Conservation (phyloP, 2,888 invertebrate species). For the Amiota mariae region DNA sequence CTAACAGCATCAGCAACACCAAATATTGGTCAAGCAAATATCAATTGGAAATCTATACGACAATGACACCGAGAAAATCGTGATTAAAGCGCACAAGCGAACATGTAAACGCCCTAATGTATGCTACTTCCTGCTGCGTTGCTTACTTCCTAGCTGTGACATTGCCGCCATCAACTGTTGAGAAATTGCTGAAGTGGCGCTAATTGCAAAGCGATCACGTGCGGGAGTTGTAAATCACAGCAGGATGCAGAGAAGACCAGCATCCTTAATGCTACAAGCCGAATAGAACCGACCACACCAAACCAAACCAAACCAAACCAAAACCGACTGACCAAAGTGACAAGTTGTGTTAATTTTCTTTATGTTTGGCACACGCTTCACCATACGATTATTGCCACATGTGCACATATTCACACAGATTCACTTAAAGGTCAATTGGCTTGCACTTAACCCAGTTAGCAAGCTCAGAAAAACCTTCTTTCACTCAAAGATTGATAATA, state of each 20-base stretch:
- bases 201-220: slow-evolving; percentile 64
- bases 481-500: not conserved
- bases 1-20: slow-evolving; percentile 8
- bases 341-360: slow-evolving; percentile 25
- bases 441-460: slow-evolving; percentile 63
- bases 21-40: slow-evolving; percentile 38
- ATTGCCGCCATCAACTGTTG: too few species aligned
- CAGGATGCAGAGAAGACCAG: not conserved
- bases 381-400: not conserved
- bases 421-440: slow-evolving; percentile 62
- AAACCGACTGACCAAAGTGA: slow-evolving; percentile 17
- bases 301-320: not conserved
- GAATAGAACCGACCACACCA: not conserved
- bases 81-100: slow-evolving; percentile 6
- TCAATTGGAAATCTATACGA: slow-evolving; percentile 28
- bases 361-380: slow-evolving; percentile 29
- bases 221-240: slow-evolving; percentile 55
- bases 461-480: slow-evolving; percentile 4
- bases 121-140: too few species aligned
- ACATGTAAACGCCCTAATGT: too few species aligned
- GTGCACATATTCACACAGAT: not conserved
- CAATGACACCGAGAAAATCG: not conserved
- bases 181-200: slow-evolving; percentile 61
- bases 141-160: too few species aligned
- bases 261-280: not conserved